phyloP scores from a whole-genome alignment of 2,888 invertebrate genomes.

The Leptodirus hochenwartii region DNA sequence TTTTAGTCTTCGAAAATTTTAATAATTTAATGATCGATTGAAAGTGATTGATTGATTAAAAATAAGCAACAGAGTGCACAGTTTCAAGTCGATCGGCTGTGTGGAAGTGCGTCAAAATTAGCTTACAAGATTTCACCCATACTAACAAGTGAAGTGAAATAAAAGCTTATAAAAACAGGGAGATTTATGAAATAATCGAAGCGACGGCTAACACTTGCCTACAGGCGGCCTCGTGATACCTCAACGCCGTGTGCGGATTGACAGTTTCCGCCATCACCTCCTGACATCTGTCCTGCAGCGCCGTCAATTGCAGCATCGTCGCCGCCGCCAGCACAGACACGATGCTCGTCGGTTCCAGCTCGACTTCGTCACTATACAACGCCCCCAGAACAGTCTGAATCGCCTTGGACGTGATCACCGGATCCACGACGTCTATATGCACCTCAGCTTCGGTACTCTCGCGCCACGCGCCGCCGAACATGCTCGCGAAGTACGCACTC shows the following conservation, averaged over 20 bases:
- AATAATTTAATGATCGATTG: too few relatives aligned
- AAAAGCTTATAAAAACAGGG: too few relatives aligned
- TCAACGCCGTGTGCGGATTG: slow-evolving; percentile 46
- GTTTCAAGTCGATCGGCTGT: too few relatives aligned
- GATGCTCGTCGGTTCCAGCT: slow-evolving; percentile 45
- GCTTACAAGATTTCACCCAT: too few relatives aligned
- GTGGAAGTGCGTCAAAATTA: too few relatives aligned
- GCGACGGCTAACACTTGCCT: too few relatives aligned
- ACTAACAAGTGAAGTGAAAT: too few relatives aligned
- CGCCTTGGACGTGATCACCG: slow-evolving; percentile 50
- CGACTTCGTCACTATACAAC: slow-evolving; percentile 55
- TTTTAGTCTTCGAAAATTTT: too few relatives aligned
- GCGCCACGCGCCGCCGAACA: slow-evolving; percentile 65
- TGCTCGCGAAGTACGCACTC: slow-evolving; percentile 62
- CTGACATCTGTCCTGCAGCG: slow-evolving; percentile 45
- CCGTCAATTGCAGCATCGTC: slow-evolving; percentile 53
- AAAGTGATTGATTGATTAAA: too few relatives aligned
- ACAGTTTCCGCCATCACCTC: slow-evolving; percentile 61
- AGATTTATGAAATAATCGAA: too few relatives aligned
- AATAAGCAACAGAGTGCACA: too few relatives aligned
- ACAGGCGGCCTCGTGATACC: slow-evolving; percentile 47
- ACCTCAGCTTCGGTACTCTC: slow-evolving; percentile 48
- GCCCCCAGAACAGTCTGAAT: slow-evolving; percentile 54
- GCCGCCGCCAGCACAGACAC: slow-evolving; percentile 53
- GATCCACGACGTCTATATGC: slow-evolving; percentile 49